A percentile compares a stretch with the other conserved stretches of the same genome.
Conservation (phyloP, 2,797 vertebrate genomes). For the Pangasius sanitwongsei region DNA sequence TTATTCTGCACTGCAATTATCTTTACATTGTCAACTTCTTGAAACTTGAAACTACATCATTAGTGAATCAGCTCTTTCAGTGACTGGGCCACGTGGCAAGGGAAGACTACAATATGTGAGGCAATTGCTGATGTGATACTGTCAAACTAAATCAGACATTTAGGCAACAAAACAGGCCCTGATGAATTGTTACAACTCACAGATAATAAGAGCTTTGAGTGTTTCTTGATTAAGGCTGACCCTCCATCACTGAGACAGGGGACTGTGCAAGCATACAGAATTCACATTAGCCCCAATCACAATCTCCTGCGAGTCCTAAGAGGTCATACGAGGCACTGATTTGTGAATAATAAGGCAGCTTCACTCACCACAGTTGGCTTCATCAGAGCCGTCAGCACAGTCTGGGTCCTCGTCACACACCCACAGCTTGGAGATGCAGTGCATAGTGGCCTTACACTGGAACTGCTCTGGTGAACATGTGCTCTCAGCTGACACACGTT, state of each 20-base stretch:
- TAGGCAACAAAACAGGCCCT: constrained; percentile 52
- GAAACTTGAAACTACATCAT: constrained; percentile 17
- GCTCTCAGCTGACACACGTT: constrained; percentile 73
- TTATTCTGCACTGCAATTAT: background rate
- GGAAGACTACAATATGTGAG: constrained; percentile 49
- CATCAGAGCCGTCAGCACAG: constrained; percentile 95
- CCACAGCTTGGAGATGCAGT: constrained; percentile 98
- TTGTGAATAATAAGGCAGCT: constrained; percentile 55
- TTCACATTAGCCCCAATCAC: constrained; percentile 63
- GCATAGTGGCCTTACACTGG: constrained; percentile 92
- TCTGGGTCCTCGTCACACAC: constrained; percentile 98
- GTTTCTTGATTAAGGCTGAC: constrained; percentile 57
- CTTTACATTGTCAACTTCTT: background rate
- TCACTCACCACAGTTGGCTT: constrained; percentile 94
- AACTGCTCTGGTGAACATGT: constrained; percentile 90
- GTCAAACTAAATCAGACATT: constrained; percentile 55
- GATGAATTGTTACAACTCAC: constrained; percentile 54
- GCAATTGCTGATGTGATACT: constrained; percentile 45
- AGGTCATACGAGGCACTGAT: constrained; percentile 44
- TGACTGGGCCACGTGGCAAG: background rate
- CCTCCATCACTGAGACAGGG: constrained; percentile 50
- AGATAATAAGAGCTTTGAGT: constrained; percentile 54
- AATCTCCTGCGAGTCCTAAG: constrained; percentile 34
- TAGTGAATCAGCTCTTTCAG: constrained; percentile 36
- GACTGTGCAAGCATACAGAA: constrained; percentile 51